phyloP scores from a whole-genome alignment of 2,113 vertebrate species.

The Hydropotes inermis region DNA sequence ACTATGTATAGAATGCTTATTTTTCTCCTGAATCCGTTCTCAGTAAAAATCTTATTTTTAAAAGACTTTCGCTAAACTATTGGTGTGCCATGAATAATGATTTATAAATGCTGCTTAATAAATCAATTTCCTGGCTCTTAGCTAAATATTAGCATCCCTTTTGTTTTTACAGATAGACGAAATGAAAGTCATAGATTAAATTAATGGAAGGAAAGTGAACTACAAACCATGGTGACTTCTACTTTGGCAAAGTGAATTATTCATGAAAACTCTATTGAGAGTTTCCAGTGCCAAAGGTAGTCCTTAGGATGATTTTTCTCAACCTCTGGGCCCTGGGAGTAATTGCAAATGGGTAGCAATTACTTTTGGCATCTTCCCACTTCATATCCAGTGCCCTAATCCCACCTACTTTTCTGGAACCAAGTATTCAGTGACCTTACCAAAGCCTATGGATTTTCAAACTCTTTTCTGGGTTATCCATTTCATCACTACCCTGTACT shows the following conservation, averaged over 20 bases:
- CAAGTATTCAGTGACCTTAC: neutral
- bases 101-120: slow-evolving; percentile 61
- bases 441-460: neutral
- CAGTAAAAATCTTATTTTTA: slow-evolving; percentile 45
- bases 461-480: neutral
- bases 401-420: slow-evolving; percentile 37
- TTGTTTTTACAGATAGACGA: slow-evolving; percentile 60
- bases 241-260: slow-evolving; percentile 65
- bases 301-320: slow-evolving; percentile 40
- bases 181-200: slow-evolving; percentile 68
- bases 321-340: slow-evolving; percentile 16
- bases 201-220: slow-evolving; percentile 68
- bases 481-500: neutral
- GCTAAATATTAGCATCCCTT: slow-evolving; percentile 53
- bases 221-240: slow-evolving; percentile 45
- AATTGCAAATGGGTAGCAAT: slow-evolving; percentile 60
- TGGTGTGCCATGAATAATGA: slow-evolving; percentile 48
- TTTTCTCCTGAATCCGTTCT: slow-evolving; percentile 5
- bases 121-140: slow-evolving; percentile 56
- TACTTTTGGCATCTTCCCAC: slow-evolving; percentile 45
- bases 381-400: neutral
- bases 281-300: slow-evolving; percentile 58
- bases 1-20: slow-evolving; percentile 3
- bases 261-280: slow-evolving; percentile 49
- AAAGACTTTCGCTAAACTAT: slow-evolving; percentile 57